Evolutionary conservation across 1,140 invertebrate genomes (phyloP).

Genomic region (Drosophila bocqueti): DNA sequence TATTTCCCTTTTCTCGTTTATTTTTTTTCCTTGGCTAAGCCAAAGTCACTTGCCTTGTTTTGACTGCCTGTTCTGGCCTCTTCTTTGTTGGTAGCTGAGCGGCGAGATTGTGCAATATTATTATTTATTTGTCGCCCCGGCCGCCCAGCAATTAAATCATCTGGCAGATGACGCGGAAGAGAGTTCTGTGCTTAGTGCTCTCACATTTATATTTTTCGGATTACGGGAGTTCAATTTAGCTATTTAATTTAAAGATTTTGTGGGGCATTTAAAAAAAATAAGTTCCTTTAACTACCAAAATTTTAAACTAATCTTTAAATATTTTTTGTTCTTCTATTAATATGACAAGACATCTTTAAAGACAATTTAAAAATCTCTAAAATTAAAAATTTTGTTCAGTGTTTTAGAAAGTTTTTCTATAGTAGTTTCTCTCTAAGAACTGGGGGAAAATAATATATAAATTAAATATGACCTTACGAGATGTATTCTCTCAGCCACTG

Average conservation of each 20-base stretch:
- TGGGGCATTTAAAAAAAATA: too few species aligned
- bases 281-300: neutral
- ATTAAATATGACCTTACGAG: too few species aligned
- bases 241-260: neutral
- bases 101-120: conserved; percentile 70
- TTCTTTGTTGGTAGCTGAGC: conserved; percentile 39
- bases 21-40: conserved; percentile 24
- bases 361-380: neutral
- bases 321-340: neutral
- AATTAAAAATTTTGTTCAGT: too few species aligned
- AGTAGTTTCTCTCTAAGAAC: too few species aligned
- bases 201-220: neutral
- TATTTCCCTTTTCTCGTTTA: conserved; percentile 6
- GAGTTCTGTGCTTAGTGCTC: neutral
- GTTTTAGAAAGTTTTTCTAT: too few species aligned
- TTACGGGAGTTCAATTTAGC: neutral
- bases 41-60: conserved; percentile 59
- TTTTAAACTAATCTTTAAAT: neutral
- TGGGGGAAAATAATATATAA: too few species aligned
- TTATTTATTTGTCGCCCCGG: conserved; percentile 43
- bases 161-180: conserved; percentile 26
- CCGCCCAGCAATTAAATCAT: conserved; percentile 67
- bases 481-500: neutral
- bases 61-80: conserved; percentile 69
- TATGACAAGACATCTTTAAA: neutral